A percentile compares a stretch with the other conserved stretches of the same genome.
Conservation (phyloP, 1,140 invertebrate species). For the Conus ventricosus region DNA sequence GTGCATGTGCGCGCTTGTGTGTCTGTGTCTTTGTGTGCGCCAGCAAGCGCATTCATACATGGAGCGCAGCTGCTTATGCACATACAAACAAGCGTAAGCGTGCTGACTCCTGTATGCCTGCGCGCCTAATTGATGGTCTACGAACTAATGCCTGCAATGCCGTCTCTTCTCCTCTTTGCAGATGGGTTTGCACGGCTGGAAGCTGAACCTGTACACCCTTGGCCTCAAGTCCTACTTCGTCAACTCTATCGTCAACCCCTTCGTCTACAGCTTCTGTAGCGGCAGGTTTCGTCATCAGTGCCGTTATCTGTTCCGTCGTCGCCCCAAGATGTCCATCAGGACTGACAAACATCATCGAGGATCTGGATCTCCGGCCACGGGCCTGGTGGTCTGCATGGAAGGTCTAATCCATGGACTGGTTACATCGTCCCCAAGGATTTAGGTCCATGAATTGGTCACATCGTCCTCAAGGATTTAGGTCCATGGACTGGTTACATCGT, state of each 20-base stretch:
- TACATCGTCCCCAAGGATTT: too few relatives aligned
- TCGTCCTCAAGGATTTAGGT: too few relatives aligned
- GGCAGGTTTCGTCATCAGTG: slow-evolving; percentile 25
- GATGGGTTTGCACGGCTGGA: slow-evolving; percentile 21
- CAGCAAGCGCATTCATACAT: not conserved
- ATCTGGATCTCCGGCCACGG: too few relatives aligned
- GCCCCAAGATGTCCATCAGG: too few relatives aligned
- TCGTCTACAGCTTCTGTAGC: slow-evolving; percentile 41
- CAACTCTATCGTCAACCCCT: slow-evolving; percentile 37
- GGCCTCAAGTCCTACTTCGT: slow-evolving; percentile 37
- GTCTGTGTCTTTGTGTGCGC: not conserved
- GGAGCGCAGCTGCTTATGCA: not conserved
- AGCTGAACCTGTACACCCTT: slow-evolving; percentile 34
- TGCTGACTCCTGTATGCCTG: not conserved
- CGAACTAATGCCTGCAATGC: too few relatives aligned
- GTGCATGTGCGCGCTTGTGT: not conserved
- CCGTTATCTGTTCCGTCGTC: not conserved
- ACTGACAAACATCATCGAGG: too few relatives aligned
- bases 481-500: too few relatives aligned
- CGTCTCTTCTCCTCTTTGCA: not conserved
- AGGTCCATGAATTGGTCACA: too few relatives aligned
- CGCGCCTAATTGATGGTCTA: not conserved
- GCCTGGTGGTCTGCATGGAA: too few relatives aligned
- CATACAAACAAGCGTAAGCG: not conserved
- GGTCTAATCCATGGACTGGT: too few relatives aligned